Evolutionary conservation across 2,888 invertebrate species (phyloP), one percentile per base, ranked within the genome.

Genomic region (Stomorhina lunata): DNA sequence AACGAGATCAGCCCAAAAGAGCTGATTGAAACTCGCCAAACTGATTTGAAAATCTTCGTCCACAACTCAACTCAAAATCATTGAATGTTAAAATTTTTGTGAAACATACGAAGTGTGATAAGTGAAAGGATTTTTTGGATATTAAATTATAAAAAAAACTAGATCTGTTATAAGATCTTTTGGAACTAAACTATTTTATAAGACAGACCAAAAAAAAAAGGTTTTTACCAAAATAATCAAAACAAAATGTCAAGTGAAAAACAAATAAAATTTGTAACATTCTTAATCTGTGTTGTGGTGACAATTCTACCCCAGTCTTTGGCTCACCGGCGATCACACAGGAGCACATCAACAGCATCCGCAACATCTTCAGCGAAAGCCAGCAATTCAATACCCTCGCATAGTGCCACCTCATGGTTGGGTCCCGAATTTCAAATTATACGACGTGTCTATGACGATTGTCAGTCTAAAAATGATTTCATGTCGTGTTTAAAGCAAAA

Each of bases 371-470:
- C 80, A 55, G 37, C 27, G 9, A 63, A 25, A 37, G 6, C 48
- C 22, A 79, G 29, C 29, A 72, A 12, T 15, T 32, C 78, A 66
- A 43, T n/a, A 2, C 17, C 78, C 6, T 37, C 69, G 68, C 65
- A 82, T 45, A 72, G 65, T 10, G 34, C 75, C 65, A 78, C 22
- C 7, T 68, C 83, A 12, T 86, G 86, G 87, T 48, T 86, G 29
- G 92, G 93, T n/a, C 92, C 93, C 2, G 94, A 94, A 86, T 92
- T 93, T 86, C 89, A 92, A 80, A 91, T 94, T 83, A 91, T 93
- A 86, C 93, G 93, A 86, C 93, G 93, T 89, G 92, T 94, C 85
- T 94, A 93, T 87, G 93, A 93, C 84, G 93, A 93, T 87, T 94
- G 94, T 89, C 93, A 93, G 91, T 91, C 92, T 81, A 93, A 93